A percentile compares a stretch with the other conserved stretches of the same genome.
These are phyloP conservation scores for Corapipo altera DNA, from an alignment of 2,113 vertebrate genomes.

Conservation along the genomic window DNA sequence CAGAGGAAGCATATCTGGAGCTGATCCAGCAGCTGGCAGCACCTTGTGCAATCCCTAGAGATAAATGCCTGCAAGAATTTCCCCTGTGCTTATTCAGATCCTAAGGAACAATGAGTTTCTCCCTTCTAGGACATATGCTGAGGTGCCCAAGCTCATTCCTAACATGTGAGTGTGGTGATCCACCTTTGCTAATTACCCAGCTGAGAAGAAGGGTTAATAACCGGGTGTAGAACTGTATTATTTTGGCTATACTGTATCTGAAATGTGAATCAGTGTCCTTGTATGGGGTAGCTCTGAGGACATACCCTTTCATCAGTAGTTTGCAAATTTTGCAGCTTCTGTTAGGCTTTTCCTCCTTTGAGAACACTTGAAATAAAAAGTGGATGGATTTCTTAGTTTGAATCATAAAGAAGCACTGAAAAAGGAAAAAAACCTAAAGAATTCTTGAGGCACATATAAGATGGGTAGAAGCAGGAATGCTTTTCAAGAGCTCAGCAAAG, in stretches of 20 bases:
- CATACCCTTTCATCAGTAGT: not conserved
- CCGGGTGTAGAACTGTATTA: slow-evolving; percentile 9
- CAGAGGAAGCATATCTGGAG: not conserved
- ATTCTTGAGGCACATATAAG: not conserved
- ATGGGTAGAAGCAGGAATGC: not conserved
- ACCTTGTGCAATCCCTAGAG: not conserved
- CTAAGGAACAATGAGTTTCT: not conserved
- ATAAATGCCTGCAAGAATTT: not conserved
- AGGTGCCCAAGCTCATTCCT: slow-evolving; percentile 30
- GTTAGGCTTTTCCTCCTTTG: not conserved
- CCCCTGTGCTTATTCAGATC: not conserved
- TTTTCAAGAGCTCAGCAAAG: not conserved
- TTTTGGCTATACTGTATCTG: not conserved
- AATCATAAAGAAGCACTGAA: not conserved
- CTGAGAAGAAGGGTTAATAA: slow-evolving; percentile 7
- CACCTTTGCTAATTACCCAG: slow-evolving; percentile 24
- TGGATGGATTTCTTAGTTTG: not conserved
- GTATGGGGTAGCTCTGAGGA: not conserved
- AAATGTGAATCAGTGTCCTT: not conserved
- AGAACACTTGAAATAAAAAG: not conserved
- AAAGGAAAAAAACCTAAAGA: not conserved
- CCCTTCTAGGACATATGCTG: slow-evolving; percentile 26
- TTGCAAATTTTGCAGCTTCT: not conserved
- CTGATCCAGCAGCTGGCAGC: not conserved
- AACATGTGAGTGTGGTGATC: slow-evolving; percentile 4